phyloP scores from a whole-genome alignment of 2,888 invertebrate genomes.

The Idaea dimidiata region DNA sequence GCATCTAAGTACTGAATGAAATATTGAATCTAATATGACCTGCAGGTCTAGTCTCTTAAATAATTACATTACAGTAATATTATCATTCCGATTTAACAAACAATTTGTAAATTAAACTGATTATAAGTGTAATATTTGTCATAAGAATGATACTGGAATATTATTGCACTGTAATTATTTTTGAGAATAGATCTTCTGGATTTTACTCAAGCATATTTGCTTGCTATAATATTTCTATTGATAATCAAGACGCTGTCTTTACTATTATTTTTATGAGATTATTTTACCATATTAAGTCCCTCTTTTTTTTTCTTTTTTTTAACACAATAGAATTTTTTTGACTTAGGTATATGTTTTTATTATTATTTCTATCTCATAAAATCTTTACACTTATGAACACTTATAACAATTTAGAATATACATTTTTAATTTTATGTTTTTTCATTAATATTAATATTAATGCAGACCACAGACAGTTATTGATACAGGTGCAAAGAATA shows the following conservation, averaged over 20 bases:
- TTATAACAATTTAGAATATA: constrained; percentile 79
- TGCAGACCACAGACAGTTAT: constrained; percentile 44
- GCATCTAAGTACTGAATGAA: not conserved
- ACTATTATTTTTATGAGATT: constrained; percentile 47
- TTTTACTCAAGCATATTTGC: not conserved
- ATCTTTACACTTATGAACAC: constrained; percentile 73
- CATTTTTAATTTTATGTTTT: constrained; percentile 37
- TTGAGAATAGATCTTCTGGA: not conserved
- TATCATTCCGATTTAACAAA: too few species aligned
- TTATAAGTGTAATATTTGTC: too few species aligned
- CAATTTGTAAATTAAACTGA: not conserved
- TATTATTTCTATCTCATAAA: constrained; percentile 57
- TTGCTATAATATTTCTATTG: constrained; percentile 26
- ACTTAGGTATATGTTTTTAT: constrained; percentile 42
- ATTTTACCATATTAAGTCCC: constrained; percentile 33
- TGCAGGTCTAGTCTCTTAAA: not conserved
- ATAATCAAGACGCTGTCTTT: constrained; percentile 47
- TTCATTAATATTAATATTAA: constrained; percentile 36
- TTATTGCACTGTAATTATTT: not conserved
- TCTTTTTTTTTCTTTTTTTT: constrained; percentile 41
- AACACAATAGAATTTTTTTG: constrained; percentile 44
- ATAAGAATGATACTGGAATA: not conserved
- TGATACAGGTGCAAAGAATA: constrained; percentile 2
- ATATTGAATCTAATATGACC: not conserved
- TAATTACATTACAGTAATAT: not conserved